phyloP scores from a whole-genome alignment of 64 coral and sea anemone species.

The Hydrozoanthus tunicans region DNA sequence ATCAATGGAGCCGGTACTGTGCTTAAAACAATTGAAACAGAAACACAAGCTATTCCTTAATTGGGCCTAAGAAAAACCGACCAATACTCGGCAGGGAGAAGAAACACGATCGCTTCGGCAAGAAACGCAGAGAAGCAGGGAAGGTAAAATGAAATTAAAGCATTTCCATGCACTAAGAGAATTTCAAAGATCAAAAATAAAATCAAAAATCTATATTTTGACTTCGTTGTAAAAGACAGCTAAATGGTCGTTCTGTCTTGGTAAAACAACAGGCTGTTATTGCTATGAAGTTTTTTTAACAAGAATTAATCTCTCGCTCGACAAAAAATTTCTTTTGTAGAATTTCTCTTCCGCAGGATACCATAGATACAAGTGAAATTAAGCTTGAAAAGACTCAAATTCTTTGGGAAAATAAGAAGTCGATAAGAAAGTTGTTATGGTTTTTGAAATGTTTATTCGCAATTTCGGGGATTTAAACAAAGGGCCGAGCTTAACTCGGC shows the following conservation, averaged over 20 bases:
- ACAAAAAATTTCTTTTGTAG: neutral
- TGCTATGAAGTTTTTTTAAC: neutral
- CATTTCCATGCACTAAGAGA: no score
- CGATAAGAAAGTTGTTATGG: slow-evolving; percentile 47
- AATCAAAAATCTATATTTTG: no score
- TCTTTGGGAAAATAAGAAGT: slow-evolving; percentile 40
- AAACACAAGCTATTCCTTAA: slow-evolving; percentile 14
- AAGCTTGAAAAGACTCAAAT: neutral
- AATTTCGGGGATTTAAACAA: slow-evolving; percentile 13
- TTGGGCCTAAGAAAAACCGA: slow-evolving; percentile 11
- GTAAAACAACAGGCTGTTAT: neutral
- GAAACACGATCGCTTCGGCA: neutral
- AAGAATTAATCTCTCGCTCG: no score
- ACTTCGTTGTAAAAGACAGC: neutral
- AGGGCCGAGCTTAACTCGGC: neutral
- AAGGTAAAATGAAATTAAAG: no score
- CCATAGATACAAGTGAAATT: neutral
- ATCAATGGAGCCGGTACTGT: slow-evolving; percentile 54
- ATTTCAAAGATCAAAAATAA: no score
- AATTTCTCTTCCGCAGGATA: neutral
- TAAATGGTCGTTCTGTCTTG: neutral
- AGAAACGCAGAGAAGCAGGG: neutral
- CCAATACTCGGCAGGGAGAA: no score
- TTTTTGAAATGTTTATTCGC: slow-evolving; percentile 29
- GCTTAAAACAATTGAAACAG: slow-evolving; percentile 40